Conservation (phyloP, 2,797 vertebrate species). For the Hydrolagus colliei region DNA sequence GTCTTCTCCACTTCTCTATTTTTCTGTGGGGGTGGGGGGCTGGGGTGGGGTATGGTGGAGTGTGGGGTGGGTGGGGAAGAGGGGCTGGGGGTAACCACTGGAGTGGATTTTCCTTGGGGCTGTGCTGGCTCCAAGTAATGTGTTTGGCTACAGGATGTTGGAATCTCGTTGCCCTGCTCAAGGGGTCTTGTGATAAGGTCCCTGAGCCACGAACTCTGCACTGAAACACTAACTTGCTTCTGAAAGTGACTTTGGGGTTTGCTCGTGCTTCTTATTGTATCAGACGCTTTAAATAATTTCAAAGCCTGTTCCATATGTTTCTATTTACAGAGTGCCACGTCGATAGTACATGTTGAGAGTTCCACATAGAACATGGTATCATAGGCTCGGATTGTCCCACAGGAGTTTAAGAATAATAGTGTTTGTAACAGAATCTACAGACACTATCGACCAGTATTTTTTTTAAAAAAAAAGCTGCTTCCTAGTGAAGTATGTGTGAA, state of each 20-base stretch:
- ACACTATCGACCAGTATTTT: neutral
- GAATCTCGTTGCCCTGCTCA: too few relatives aligned
- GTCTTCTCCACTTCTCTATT: too few relatives aligned
- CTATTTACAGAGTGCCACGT: slow-evolving; percentile 30
- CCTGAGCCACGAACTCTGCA: too few relatives aligned
- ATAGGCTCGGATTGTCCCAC: neutral
- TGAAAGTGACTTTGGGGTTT: neutral
- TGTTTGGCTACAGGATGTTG: too few relatives aligned
- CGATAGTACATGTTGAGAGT: slow-evolving; percentile 14
- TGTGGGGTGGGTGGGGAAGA: too few relatives aligned
- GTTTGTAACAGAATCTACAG: neutral
- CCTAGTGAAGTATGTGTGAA: too few relatives aligned
- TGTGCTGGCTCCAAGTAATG: too few relatives aligned
- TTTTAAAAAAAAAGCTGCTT: too few relatives aligned
- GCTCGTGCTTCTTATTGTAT: neutral
- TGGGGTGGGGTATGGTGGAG: too few relatives aligned
- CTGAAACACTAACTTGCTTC: too few relatives aligned
- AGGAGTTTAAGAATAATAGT: neutral
- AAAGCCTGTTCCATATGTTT: slow-evolving; percentile 18
- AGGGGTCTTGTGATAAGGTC: too few relatives aligned
- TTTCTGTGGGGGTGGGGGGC: too few relatives aligned
- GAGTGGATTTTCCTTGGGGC: neutral
- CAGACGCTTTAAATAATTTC: neutral
- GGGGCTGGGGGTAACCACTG: neutral
- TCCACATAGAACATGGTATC: neutral